Percentiles rank a stretch among this genome's conserved stretches.
Conservation (phyloP, 2,888 invertebrate genomes). For the Gymnosoma rotundatum region DNA sequence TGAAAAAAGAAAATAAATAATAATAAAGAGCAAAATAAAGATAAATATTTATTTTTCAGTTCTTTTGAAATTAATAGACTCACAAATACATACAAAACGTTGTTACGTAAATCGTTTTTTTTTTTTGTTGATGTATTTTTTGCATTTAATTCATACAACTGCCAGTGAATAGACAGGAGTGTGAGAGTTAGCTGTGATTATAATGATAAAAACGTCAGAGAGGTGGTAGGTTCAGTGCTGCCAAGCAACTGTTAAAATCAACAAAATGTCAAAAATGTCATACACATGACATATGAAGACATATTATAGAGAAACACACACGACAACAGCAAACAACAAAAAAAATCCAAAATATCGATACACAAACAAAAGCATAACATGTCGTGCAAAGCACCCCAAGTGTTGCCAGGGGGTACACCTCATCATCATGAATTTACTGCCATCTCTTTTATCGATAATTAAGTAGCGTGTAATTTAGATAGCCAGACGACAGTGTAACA, state of each 20-base stretch:
- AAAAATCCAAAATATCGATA: background rate
- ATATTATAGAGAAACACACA: conserved; percentile 33
- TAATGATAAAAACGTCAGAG: background rate
- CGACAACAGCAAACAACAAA: background rate
- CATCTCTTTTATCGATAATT: conserved; percentile 15
- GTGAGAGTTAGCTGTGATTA: background rate
- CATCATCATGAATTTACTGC: background rate
- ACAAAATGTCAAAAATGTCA: conserved; percentile 69
- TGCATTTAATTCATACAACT: background rate
- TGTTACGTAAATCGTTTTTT: background rate
- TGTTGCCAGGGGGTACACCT: too few species aligned
- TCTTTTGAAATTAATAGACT: conserved; percentile 59
- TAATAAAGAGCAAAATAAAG: conserved; percentile 20
- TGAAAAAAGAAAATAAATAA: conserved; percentile 4
- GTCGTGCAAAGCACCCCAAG: background rate
- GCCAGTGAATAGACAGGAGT: conserved; percentile 1
- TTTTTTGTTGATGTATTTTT: background rate
- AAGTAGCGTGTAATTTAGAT: conserved; percentile 9
- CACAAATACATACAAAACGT: background rate
- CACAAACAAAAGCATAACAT: background rate
- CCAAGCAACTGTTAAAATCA: conserved; percentile 67
- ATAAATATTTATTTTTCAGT: conserved; percentile 64
- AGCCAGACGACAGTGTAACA: background rate
- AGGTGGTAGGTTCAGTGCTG: conserved; percentile 30
- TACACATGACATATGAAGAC: conserved; percentile 64